Evolutionary conservation across 2,888 invertebrate genomes (phyloP), one percentile per base, ranked within the genome.

Genomic region (Athrips mouffetella): DNA sequence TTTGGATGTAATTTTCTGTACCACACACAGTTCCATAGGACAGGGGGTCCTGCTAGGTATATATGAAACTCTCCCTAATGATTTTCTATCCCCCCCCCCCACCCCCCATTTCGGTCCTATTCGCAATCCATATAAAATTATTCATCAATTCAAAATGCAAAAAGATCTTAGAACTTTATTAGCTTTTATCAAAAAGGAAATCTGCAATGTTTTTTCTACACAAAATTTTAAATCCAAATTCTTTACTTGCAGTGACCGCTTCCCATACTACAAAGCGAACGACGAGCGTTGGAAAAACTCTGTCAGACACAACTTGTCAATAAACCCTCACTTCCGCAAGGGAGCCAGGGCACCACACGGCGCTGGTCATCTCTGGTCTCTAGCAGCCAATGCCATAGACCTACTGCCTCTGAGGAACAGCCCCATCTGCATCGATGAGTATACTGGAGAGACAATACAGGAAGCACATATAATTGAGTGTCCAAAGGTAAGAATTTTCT

Each of bases 231-330:
- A n/a, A n/a, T n/a, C n/a, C n/a, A n/a, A n/a, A n/a, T n/a, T n/a
- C n/a, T n/a, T 40, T 13, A 29, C 2, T 74, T 89, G 61, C 84
- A 96, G 96, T 2, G 95, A 95, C 68, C 94, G 94, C 52, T 96
- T 95, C 79, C 95, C 96, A 0, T 96, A 92, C 76, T 97, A 95
- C 88, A 95, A 95, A 73, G 94, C 94, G 31, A 94, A 95, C 68
- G 96, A 97, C 63, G 96, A 96, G 72, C 92, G 96, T 64, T 96
- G 96, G 96, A 97, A 97, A 82, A 97, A 97, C 72, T 96, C 96
- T 0, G 96, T 97, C 1, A 89, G 96, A 57, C 96, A 96, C 79
- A 97, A 97, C 76, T 86, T 97, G 11, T 96, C 96, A 27, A 97
- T 97, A 70, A 97, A 96, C 82, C 96, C 96, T 0, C 96, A 96